phyloP scores from a whole-genome alignment of 2,113 vertebrate genomes.

The Macquaria ambigua region DNA sequence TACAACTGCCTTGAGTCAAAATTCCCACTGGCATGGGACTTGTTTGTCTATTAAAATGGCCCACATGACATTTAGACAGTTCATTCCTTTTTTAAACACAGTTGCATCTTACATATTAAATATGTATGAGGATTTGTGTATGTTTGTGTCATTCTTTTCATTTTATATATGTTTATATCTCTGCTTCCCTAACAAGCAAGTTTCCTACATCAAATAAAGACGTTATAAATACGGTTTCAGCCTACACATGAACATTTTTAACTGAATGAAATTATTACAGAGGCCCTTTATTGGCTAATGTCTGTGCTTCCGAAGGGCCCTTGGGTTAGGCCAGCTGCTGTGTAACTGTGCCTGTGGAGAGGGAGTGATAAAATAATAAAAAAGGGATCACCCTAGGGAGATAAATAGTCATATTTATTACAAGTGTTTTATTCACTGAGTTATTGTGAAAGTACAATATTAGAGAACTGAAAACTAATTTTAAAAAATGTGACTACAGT shows the following conservation, averaged over 20 bases:
- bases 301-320: constrained; percentile 6
- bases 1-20: background rate
- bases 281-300: background rate
- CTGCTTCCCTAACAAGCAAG: background rate
- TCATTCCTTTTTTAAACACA: constrained; percentile 2
- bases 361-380: background rate
- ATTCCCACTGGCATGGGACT: background rate
- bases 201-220: background rate
- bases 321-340: background rate
- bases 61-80: constrained; percentile 1
- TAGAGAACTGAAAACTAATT: background rate
- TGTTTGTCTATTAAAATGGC: background rate
- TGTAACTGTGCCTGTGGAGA: background rate
- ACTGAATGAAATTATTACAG: background rate
- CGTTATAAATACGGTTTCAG: background rate
- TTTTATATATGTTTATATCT: background rate
- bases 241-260: background rate
- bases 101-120: constrained; percentile 19
- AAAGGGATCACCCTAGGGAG: background rate
- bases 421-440: background rate
- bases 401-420: background rate
- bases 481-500: background rate
- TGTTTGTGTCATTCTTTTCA: background rate
- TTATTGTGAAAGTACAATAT: background rate
- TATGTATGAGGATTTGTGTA: background rate